A percentile compares a stretch with the other conserved stretches of the same genome.
Evolutionary conservation across 2,888 invertebrate genomes (phyloP).

Genomic region (Yponomeuta sedellus): DNA sequence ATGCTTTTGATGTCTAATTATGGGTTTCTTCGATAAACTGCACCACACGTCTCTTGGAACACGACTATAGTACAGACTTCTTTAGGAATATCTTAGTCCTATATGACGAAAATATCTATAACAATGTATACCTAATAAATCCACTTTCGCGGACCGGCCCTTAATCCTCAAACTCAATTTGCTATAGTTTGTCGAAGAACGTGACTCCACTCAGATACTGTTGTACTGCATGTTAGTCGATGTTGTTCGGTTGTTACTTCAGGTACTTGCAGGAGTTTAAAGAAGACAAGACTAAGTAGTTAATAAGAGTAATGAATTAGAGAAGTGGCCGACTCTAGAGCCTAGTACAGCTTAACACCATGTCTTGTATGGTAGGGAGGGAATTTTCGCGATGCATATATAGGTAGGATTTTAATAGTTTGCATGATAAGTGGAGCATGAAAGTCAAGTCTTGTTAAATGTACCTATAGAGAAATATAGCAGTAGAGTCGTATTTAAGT

Average conservation of each 20-base stretch:
- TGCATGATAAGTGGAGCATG: background rate
- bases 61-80: too few species aligned
- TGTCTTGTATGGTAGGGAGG: background rate
- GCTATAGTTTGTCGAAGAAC: background rate
- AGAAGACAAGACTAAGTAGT: background rate
- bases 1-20: conserved; percentile 9
- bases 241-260: background rate
- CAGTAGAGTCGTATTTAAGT: background rate
- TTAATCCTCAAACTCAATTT: too few species aligned
- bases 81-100: too few species aligned
- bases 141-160: too few species aligned
- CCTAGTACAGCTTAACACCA: background rate
- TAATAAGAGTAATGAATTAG: background rate
- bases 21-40: too few species aligned
- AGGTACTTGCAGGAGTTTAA: background rate
- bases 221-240: background rate
- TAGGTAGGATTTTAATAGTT: conserved; percentile 22
- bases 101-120: too few species aligned
- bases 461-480: background rate
- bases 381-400: background rate
- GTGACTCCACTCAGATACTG: background rate
- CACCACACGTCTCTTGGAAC: too few species aligned
- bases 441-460: background rate
- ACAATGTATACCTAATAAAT: too few species aligned
- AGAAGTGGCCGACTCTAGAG: background rate